Evolutionary conservation across 2,888 invertebrate species (phyloP).

Genomic region (Theodoxus fluviatilis): DNA sequence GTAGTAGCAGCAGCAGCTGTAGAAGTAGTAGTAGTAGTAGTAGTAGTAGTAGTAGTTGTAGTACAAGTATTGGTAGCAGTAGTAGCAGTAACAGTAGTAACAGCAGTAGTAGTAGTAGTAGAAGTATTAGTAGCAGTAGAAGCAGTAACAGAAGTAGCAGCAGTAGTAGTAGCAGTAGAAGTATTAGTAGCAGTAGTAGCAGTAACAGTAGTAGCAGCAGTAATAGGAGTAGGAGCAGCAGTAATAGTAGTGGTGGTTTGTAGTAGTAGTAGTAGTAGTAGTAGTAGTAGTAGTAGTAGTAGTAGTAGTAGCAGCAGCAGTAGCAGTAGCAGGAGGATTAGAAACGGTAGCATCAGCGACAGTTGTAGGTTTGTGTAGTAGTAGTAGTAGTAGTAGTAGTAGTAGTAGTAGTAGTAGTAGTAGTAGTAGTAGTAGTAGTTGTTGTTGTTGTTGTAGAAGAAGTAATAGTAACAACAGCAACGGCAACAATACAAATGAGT

Average conservation of each 20-base stretch:
- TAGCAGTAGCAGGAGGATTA: not conserved
- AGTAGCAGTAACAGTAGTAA: not conserved
- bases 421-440: not conserved
- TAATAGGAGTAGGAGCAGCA: not conserved
- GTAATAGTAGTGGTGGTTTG: no score
- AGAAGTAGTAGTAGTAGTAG: not conserved
- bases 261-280: no score
- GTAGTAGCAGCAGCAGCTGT: not conserved
- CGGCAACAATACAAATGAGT: no score
- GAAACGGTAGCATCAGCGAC: not conserved
- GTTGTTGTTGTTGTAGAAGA: not conserved
- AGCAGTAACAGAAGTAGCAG: not conserved
- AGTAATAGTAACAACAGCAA: no score
- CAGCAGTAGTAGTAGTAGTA: not conserved
- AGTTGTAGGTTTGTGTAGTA: not conserved
- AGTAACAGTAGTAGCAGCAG: not conserved
- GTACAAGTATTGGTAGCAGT: not conserved
- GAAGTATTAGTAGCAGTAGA: no score
- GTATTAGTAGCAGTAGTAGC: not conserved
- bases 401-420: not conserved
- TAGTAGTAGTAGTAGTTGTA: slow-evolving; percentile 4
- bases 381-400: not conserved
- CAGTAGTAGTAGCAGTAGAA: not conserved
- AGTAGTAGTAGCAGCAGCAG: not conserved
- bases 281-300: no score